Percentiles rank a stretch among this genome's conserved stretches.
These are phyloP conservation scores for Phalanger gymnotis DNA, from an alignment of 2,797 vertebrate genomes.

Conservation along the genomic window DNA sequence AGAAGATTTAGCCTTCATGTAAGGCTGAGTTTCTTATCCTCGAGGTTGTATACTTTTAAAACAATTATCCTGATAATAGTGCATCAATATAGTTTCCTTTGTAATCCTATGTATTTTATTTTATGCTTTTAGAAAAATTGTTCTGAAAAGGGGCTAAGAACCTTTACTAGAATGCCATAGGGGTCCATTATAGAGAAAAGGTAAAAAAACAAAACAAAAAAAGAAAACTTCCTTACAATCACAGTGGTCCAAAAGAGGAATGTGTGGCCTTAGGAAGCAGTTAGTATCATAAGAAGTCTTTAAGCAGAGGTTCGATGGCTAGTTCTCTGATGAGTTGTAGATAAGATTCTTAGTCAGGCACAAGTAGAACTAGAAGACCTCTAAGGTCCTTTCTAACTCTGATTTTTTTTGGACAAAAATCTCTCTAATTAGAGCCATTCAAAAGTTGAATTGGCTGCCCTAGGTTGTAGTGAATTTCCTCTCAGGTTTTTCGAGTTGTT, in stretches of 20 bases:
- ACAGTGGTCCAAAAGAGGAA: neutral
- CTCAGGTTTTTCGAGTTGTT: neutral
- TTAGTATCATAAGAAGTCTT: neutral
- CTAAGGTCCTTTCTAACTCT: neutral
- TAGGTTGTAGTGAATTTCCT: neutral
- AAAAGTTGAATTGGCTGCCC: neutral
- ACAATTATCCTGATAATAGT: neutral
- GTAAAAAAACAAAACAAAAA: neutral
- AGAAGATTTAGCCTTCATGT: neutral
- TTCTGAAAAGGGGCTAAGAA: neutral
- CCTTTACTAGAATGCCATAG: neutral
- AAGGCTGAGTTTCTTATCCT: neutral
- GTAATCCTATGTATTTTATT: neutral
- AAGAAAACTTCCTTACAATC: neutral
- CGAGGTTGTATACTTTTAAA: neutral
- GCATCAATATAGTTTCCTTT: neutral
- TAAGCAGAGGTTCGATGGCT: neutral
- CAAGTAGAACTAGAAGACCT: neutral
- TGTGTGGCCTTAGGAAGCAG: neutral
- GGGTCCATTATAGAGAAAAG: neutral
- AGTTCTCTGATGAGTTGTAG: neutral
- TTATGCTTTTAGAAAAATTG: neutral
- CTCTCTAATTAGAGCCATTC: neutral
- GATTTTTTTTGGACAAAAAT: neutral
- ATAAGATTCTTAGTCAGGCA: neutral